A percentile compares a stretch with the other conserved stretches of the same genome.
Conservation (phyloP, 2,113 vertebrate genomes). For the Rhadina sibilatrix region DNA sequence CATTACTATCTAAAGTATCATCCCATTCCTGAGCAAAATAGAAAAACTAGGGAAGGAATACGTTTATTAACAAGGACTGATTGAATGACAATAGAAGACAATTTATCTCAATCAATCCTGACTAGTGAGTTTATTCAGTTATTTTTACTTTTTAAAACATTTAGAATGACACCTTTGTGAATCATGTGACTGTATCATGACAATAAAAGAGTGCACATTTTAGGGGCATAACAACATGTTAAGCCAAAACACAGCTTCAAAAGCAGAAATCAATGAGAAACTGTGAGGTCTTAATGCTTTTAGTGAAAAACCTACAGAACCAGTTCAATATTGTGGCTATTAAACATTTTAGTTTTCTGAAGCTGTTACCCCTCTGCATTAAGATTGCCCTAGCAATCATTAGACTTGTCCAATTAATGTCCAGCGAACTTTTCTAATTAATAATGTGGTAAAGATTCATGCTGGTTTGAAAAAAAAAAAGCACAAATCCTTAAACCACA, state of each 20-base stretch:
- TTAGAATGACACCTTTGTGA: not conserved
- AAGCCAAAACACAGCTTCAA: not conserved
- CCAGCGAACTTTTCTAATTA: not conserved
- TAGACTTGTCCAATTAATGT: not conserved
- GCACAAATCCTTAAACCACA: not conserved
- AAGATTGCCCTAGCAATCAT: not conserved
- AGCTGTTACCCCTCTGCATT: not conserved
- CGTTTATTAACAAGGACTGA: not conserved
- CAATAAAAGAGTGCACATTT: not conserved
- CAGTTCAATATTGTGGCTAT: not conserved
- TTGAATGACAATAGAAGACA: not conserved
- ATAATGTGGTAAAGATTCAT: not conserved
- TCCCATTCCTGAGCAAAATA: not conserved
- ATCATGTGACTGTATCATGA: not conserved
- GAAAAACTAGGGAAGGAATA: not conserved
- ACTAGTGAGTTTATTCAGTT: not conserved
- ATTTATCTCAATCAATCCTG: not conserved
- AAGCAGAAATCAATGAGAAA: not conserved
- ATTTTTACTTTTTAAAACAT: not conserved
- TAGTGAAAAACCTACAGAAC: not conserved
- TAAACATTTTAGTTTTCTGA: not conserved
- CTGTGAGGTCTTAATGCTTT: not conserved
- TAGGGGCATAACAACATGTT: not conserved
- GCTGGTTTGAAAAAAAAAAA: not conserved
- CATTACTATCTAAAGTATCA: not conserved